A percentile compares a stretch with the other conserved stretches of the same genome.
Evolutionary conservation across 2,888 invertebrate species (phyloP).

Genomic region (Agrilus cyanescens): DNA sequence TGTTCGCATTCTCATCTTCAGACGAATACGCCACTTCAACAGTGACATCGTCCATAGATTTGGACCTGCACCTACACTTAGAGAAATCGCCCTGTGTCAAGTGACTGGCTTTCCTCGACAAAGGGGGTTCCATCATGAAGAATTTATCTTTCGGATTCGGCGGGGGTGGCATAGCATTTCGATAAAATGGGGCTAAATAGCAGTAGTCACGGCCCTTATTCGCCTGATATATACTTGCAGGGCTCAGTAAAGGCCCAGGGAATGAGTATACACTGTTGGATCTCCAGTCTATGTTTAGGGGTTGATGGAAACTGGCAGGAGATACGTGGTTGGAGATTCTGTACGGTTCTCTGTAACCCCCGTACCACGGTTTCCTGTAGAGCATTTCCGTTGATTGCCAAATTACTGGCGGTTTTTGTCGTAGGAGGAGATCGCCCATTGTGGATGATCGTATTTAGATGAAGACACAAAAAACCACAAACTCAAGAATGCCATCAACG

Average conservation of each 20-base stretch:
- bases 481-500: neutral
- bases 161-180: constrained; percentile 52
- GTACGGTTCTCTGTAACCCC: neutral
- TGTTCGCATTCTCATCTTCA: constrained; percentile 51
- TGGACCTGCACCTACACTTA: constrained; percentile 53
- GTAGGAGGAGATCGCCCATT: constrained; percentile 51
- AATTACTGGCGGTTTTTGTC: constrained; percentile 47
- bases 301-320: constrained; percentile 9
- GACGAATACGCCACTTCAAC: constrained; percentile 37
- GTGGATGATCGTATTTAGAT: constrained; percentile 1
- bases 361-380: constrained; percentile 47
- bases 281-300: constrained; percentile 24
- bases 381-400: constrained; percentile 35
- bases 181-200: constrained; percentile 57
- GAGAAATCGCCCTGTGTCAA: constrained; percentile 18
- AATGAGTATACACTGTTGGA: constrained; percentile 16
- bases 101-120: constrained; percentile 19
- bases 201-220: constrained; percentile 43
- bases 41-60: constrained; percentile 61
- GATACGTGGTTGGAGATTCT: neutral
- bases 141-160: constrained; percentile 28
- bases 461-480: neutral
- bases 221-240: constrained; percentile 20
- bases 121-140: constrained; percentile 29
- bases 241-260: constrained; percentile 17